Conservation (phyloP, 2,888 invertebrate species). For the Standfussiana lucernea region DNA sequence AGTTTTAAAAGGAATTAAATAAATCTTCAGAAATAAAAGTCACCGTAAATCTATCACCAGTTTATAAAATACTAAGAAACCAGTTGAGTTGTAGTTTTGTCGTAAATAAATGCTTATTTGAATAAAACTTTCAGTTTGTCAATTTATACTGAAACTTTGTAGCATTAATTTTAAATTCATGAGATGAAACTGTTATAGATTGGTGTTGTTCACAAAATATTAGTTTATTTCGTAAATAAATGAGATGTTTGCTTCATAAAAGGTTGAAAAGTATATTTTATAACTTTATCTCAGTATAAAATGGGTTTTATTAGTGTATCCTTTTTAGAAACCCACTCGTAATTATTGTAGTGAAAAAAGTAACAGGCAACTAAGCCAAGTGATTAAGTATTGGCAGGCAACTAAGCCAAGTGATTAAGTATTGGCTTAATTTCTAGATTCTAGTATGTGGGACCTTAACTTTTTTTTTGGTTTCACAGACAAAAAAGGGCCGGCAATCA, state of each 20-base stretch:
- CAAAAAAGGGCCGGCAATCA: not conserved
- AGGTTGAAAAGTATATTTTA: constrained; percentile 6
- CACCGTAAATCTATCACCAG: constrained; percentile 23
- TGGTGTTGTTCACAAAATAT: constrained; percentile 40
- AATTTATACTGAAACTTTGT: constrained; percentile 54
- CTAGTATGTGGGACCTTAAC: not conserved
- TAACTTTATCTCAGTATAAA: not conserved
- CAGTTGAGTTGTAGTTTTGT: constrained; percentile 32
- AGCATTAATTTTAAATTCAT: constrained; percentile 59
- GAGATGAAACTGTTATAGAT: constrained; percentile 47
- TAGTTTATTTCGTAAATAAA: constrained; percentile 24
- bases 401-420: not conserved
- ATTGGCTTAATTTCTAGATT: not conserved
- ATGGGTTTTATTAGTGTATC: not conserved
- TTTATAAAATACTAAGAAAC: constrained; percentile 16
- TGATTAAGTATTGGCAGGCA: not conserved
- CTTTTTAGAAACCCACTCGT: not conserved
- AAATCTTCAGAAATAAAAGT: not conserved
- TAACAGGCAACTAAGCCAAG: not conserved
- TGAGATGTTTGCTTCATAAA: constrained; percentile 18
- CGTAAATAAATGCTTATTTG: constrained; percentile 41
- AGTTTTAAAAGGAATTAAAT: not conserved
- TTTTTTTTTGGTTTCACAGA: not conserved
- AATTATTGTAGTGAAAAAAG: not conserved
- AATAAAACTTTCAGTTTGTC: constrained; percentile 53